A percentile compares a stretch with the other conserved stretches of the same genome.
phyloP scores from a whole-genome alignment of 92 coral and sea anemone genomes.

The Epizoanthus stellaris region DNA sequence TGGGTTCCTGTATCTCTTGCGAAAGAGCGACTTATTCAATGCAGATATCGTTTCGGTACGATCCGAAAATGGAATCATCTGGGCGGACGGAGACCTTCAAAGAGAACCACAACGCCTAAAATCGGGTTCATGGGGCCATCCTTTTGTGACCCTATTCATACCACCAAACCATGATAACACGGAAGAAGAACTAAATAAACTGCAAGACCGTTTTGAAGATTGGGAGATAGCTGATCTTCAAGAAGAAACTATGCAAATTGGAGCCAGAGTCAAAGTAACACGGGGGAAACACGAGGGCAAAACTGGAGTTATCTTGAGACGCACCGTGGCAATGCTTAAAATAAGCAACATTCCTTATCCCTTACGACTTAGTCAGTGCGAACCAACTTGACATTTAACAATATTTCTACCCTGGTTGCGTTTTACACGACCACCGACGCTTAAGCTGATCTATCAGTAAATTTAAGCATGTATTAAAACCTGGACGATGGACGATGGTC shows the following conservation, averaged over 20 bases:
- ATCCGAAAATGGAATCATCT: not conserved
- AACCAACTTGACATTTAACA: too few species aligned
- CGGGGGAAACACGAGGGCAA: not conserved
- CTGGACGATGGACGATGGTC: too few species aligned
- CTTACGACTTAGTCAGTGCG: not conserved
- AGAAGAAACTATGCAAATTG: not conserved
- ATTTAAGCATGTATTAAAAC: too few species aligned
- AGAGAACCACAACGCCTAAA: not conserved
- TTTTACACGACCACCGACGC: too few species aligned
- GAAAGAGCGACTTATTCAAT: not conserved
- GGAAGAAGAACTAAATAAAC: not conserved
- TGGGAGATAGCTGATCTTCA: conserved; percentile 1
- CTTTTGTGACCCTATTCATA: not conserved
- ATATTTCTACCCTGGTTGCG: too few species aligned
- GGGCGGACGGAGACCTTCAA: not conserved
- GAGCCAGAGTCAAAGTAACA: not conserved
- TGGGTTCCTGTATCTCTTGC: not conserved
- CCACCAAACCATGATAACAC: not conserved
- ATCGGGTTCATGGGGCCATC: not conserved
- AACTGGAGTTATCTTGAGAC: not conserved
- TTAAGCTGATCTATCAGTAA: too few species aligned
- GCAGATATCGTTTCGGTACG: not conserved
- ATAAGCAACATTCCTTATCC: not conserved
- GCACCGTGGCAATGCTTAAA: conserved; percentile 2
- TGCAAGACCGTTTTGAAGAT: not conserved